phyloP scores from a whole-genome alignment of 2,113 vertebrate genomes.

The Genyomyrus donnyi region DNA sequence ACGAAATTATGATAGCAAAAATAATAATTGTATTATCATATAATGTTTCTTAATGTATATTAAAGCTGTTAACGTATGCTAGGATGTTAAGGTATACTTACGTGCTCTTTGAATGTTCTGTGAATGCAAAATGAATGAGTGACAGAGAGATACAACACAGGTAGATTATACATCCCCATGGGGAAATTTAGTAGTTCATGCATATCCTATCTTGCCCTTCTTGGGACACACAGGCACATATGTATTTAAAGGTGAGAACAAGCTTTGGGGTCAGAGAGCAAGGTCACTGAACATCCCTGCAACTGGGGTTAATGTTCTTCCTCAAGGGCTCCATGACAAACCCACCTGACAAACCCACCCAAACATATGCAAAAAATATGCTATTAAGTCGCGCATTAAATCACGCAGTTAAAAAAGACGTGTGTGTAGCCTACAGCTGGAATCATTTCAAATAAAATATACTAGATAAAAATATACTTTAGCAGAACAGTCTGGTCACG shows the following conservation, averaged over 20 bases:
- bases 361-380: neutral
- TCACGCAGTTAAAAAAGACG: neutral
- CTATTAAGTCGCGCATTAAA: neutral
- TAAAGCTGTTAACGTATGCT: neutral
- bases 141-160: neutral
- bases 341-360: neutral
- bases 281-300: neutral
- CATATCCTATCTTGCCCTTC: neutral
- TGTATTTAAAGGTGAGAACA: neutral
- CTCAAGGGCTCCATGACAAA: neutral
- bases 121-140: neutral
- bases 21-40: neutral
- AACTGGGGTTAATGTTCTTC: neutral
- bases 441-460: neutral
- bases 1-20: neutral
- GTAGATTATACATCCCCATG: neutral
- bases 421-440: neutral
- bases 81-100: neutral
- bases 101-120: neutral
- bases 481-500: neutral
- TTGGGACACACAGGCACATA: neutral
- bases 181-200: neutral
- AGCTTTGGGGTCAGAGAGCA: neutral
- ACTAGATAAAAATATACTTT: neutral
- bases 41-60: neutral